A percentile compares a stretch with the other conserved stretches of the same genome.
These are phyloP conservation scores for cat (Felis catus) DNA, from an alignment of 2,113 vertebrate species.

Conservation along the genomic window DNA sequence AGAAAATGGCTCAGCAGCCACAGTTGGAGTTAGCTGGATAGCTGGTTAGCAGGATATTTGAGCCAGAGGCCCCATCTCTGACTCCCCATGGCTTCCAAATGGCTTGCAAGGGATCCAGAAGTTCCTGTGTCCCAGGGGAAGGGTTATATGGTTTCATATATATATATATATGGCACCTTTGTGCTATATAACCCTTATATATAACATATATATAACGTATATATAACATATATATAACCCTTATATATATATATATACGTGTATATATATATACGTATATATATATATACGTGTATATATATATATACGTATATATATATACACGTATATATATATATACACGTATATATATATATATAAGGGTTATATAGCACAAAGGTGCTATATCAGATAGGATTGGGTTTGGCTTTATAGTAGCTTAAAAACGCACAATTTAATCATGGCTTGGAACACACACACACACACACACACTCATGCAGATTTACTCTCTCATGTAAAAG, in stretches of 20 bases:
- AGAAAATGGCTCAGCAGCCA: background rate
- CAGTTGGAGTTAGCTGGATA: background rate
- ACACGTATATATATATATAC: too few species aligned
- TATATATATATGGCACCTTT: too few species aligned
- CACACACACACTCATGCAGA: background rate
- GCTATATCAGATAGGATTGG: background rate
- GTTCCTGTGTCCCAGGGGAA: background rate
- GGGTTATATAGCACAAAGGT: background rate
- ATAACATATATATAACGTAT: too few species aligned
- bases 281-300: too few species aligned
- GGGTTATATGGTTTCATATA: too few species aligned
- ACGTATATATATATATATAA: too few species aligned
- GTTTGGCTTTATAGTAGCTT: background rate
- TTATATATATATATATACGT: too few species aligned
- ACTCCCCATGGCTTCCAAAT: background rate
- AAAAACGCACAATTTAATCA: background rate
- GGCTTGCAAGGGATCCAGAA: background rate
- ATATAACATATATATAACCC: too few species aligned
- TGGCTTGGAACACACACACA: background rate
- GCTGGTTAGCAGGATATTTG: background rate
- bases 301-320: too few species aligned
- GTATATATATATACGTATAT: too few species aligned
- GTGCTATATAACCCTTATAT: too few species aligned
- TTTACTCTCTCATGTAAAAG: background rate
- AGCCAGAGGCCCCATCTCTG: background rate